Base-by-base conservation (phyloP, 1,140 invertebrate species). In the Bombus balteatus region DNA sequence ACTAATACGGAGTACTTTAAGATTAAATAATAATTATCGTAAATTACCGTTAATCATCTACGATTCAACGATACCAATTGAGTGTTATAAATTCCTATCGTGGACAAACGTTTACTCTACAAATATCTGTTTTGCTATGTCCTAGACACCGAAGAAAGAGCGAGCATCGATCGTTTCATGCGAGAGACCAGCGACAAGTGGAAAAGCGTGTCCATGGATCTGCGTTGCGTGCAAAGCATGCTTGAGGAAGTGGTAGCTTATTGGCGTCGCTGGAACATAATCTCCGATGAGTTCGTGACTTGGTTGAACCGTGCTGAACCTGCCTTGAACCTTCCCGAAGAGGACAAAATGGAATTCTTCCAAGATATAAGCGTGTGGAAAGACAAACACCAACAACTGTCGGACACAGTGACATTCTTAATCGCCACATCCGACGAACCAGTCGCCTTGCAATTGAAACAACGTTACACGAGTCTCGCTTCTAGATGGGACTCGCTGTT, bases 331-430 rank as follows among this genome's bases (percentile, higher is more conserved):
- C 95, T 97, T 8, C 96, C 97, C 4, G 98, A 99, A 95, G 98
- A 99, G 81, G 97, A 98, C 72, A 97, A 96, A 92, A 97, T 98
- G 95, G 98, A 98, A 92, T 98, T 98, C 95, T 98, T 98, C 95
- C 97, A 98, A 94, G 98, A 99, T 90, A 96, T 99, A 37, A 97
- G 97, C 68, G 96, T 98, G 4, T 98, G 98, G 98, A 98, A 98
- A 93, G 98, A 99, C 90, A 98, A 97, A 92, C 97, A 98, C 90
- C 97, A 98, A 91, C 94, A 97, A 1, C 91, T 99, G 6, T 97
- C 97, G 15, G 98, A 99, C 84, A 97, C 98, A 0, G 98, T 98
- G 10, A 98, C 97, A 81, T 99, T 99, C 93, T 94, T 99, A 39
- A 97, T 98, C 47, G 98, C 98, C 8, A 98, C 98, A 0, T 98